Evolutionary conservation across 2,888 invertebrate genomes (phyloP), one percentile per base, ranked within the genome.

Genomic region (Antitype chi): DNA sequence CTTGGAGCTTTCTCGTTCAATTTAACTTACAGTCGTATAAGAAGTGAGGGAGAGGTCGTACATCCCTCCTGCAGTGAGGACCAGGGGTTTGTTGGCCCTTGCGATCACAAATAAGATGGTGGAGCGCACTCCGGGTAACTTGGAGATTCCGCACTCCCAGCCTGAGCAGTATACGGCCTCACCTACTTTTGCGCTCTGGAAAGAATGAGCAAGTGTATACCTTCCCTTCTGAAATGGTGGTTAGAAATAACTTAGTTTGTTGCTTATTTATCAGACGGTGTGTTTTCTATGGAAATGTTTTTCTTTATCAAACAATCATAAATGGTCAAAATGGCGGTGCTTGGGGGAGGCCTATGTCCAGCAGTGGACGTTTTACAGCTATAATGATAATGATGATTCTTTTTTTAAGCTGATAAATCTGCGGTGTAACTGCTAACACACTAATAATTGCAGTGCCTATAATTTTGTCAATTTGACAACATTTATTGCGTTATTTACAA

Each of bases 51-150:
- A 95, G 0, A 96, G 92, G n/a, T 94, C 90, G 60, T 94, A 95
- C 92, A 96, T 92, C 20, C 95, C 96, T 20, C 96, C 96, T 38
- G 96, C 96, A 5, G 95, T 93, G 52, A 96, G 88, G 1, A 92
- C 89, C 11, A 95, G 78, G 0, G 96, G 95, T 53, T 93, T 94
- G 78, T 91, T 92, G 11, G 95, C 94, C 0, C 96, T 90, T 1
- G 92, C 91, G 59, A 93, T 91, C 23, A 96, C 91, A 73, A 94
- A 86, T 74, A 94, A 80, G 3, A 96, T 89, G 15, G 93, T 92
- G 2, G 92, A 90, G 4, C 90, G 89, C 4, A 95, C 93, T 25
- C 95, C 94, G 0, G 92, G 93, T 7, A 94, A 80, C 5, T 82
- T 78, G 0, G 91, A 82, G 55, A 93, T 64, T 0, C 96, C 95